These are phyloP conservation scores for Spilosoma lubricipeda DNA, from an alignment of 2,888 invertebrate species.

Conservation along the genomic window DNA sequence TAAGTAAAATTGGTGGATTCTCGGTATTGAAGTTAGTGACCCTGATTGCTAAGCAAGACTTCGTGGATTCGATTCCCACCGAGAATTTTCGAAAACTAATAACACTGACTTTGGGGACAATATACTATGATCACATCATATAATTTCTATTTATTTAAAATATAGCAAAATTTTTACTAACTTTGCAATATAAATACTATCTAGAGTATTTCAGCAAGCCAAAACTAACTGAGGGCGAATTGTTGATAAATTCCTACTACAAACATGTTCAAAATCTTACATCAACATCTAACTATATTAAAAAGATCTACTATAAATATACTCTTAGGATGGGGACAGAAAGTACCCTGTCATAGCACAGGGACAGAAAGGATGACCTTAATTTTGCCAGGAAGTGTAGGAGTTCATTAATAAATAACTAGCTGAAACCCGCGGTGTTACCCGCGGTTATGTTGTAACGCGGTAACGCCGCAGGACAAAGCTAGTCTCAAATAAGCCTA, in stretches of 20 bases:
- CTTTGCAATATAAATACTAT: background rate
- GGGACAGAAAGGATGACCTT: background rate
- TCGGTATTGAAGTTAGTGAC: background rate
- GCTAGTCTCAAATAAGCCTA: too few species aligned
- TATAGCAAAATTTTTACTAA: background rate
- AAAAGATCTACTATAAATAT: background rate
- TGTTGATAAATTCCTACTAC: background rate
- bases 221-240: background rate
- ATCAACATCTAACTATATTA: background rate
- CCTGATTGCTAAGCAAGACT: background rate
- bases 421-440: too few species aligned
- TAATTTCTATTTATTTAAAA: too few species aligned
- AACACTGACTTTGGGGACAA: background rate
- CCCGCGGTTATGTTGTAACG: too few species aligned
- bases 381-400: too few species aligned
- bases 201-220: background rate
- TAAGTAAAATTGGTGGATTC: slow-evolving; percentile 3
- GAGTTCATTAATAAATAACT: too few species aligned
- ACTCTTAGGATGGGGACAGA: background rate
- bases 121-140: background rate
- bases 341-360: background rate
- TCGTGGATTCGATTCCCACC: background rate
- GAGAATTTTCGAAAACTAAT: background rate
- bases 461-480: too few species aligned
- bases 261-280: background rate